Evolutionary conservation across 1,140 invertebrate genomes (phyloP).

Genomic region (Pristionchus pacificus): DNA sequence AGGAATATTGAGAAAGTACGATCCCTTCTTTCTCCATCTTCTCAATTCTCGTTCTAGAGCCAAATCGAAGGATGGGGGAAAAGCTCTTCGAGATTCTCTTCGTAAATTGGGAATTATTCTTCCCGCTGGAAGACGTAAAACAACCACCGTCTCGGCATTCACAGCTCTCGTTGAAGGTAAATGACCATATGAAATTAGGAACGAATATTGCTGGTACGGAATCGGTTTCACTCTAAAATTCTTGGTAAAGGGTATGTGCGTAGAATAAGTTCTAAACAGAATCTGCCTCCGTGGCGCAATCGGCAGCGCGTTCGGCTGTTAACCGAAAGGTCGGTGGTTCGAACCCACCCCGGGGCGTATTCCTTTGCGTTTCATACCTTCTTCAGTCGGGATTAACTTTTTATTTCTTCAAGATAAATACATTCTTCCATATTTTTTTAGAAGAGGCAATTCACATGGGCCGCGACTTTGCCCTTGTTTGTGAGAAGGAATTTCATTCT

Average conservation of each 20-base stretch:
- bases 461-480: slow-evolving; percentile 93
- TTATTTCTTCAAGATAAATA: too few relatives aligned
- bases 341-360: slow-evolving; percentile 29
- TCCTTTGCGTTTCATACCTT: neutral
- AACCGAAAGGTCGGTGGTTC: slow-evolving; percentile 40
- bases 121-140: slow-evolving; percentile 94
- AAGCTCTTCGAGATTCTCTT: slow-evolving; percentile 88
- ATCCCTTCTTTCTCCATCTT: too few relatives aligned
- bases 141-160: slow-evolving; percentile 95
- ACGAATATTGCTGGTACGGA: too few relatives aligned
- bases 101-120: slow-evolving; percentile 97
- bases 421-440: too few relatives aligned
- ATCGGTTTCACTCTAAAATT: too few relatives aligned
- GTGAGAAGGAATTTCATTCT: slow-evolving; percentile 96
- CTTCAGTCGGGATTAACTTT: too few relatives aligned
- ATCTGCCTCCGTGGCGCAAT: neutral
- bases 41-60: slow-evolving; percentile 67
- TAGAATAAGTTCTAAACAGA: too few relatives aligned
- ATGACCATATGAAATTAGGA: too few relatives aligned
- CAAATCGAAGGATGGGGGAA: slow-evolving; percentile 98
- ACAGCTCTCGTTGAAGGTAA: slow-evolving; percentile 83
- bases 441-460: slow-evolving; percentile 96
- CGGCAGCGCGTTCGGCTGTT: slow-evolving; percentile 38
- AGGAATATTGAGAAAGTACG: slow-evolving; percentile 86
- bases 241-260: too few relatives aligned